A percentile compares a stretch with the other conserved stretches of the same genome.
Conservation (phyloP, 2,888 invertebrate genomes). For the Xestia rhomboidea region DNA sequence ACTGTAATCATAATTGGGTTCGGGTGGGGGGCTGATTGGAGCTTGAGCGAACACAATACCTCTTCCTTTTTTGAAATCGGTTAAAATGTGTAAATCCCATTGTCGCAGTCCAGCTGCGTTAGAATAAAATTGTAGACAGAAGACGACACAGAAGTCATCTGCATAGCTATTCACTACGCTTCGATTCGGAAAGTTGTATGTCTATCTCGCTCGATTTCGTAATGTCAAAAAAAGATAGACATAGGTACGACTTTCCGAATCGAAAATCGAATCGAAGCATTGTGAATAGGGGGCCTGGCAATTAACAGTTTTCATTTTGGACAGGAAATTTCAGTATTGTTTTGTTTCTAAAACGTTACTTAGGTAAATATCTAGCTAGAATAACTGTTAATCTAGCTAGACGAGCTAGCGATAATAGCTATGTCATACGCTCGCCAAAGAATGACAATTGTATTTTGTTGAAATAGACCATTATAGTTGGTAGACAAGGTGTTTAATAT, state of each 20-base stretch:
- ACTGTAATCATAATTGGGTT: slow-evolving; percentile 69
- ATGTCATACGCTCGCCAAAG: background rate
- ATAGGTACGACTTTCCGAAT: no score
- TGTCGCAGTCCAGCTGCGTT: background rate
- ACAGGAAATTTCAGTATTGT: background rate
- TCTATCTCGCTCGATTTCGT: no score
- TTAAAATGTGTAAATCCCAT: background rate
- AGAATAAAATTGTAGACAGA: background rate
- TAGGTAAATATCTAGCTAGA: background rate
- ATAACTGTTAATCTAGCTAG: background rate
- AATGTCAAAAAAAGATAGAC: no score
- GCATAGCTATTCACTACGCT: no score
- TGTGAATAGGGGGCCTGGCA: no score
- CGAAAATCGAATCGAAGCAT: no score
- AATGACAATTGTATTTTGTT: background rate
- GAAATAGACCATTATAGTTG: background rate
- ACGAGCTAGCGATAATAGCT: background rate
- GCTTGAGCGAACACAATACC: background rate
- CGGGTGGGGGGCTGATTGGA: slow-evolving; percentile 32
- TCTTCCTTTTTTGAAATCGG: background rate
- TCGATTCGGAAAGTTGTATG: no score
- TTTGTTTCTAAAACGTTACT: background rate
- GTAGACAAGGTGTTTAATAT: background rate
- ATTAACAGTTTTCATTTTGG: background rate
- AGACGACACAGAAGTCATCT: no score